Evolutionary conservation across 2,113 vertebrate species (phyloP).

Genomic region (Microcebus jonahi): DNA sequence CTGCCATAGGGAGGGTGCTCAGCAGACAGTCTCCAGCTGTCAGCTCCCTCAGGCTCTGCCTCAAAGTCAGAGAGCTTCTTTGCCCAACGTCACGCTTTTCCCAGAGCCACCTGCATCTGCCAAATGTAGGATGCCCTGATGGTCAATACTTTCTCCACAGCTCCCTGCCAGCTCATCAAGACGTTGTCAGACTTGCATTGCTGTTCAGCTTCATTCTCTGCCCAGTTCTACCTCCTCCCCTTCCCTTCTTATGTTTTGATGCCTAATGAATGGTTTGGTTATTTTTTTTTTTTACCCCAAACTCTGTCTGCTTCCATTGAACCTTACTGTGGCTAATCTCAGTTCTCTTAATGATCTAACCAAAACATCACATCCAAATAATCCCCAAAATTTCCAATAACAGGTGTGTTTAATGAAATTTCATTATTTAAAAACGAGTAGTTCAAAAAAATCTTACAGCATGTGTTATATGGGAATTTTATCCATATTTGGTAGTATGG

Average conservation of each 20-base stretch:
- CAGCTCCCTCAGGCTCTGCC: background rate
- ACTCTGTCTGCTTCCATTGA: background rate
- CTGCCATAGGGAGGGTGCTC: fast-evolving
- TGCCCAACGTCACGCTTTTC: background rate
- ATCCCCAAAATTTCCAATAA: background rate
- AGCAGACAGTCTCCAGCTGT: background rate
- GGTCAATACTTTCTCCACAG: background rate
- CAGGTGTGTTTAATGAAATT: background rate
- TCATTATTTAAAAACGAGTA: background rate
- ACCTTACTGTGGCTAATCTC: background rate
- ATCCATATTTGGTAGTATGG: background rate
- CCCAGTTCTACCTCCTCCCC: background rate
- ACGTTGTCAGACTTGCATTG: background rate
- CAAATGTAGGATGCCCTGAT: background rate
- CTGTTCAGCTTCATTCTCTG: background rate
- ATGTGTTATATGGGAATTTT: background rate
- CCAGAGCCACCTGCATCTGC: background rate
- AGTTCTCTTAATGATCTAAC: background rate
- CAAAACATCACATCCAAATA: background rate
- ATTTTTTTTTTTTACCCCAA: background rate
- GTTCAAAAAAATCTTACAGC: background rate
- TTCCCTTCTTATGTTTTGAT: background rate
- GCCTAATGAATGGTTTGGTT: too few species aligned
- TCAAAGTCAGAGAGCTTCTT: background rate
- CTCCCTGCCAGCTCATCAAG: background rate